Evolutionary conservation across 2,797 vertebrate species (phyloP), one percentile per base, ranked within the genome.

Genomic region (Natrix natrix): DNA sequence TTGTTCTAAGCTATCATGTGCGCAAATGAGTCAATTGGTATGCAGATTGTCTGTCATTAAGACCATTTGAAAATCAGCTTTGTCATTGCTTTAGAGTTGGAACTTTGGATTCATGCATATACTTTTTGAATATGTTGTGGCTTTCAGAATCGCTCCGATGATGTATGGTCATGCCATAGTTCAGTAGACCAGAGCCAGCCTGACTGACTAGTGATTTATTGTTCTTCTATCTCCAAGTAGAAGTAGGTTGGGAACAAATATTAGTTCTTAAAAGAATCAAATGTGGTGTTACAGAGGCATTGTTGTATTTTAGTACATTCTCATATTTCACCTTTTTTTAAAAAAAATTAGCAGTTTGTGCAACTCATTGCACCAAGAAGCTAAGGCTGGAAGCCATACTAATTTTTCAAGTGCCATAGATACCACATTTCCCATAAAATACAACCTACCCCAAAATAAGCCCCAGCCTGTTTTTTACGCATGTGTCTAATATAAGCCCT

Each of bases 11-110:
- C 96, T 60, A 95, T 96, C 90, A 89, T 92, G 90, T 86, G 93
- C 37, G 78, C 96, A 97, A 96, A 97, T 95, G 97, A 97, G 96
- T 93, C 95, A 90, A 97, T 97, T 97, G 97, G 95, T 96, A 98
- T 97, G 97, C 97, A 98, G 98, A 98, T 97, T 97, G 96, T 96
- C 97, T 95, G 90, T 97, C 97, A 97, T 98, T 97, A 97, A 96
- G 95, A 94, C 93, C 91, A 91, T 95, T 96, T 96, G 96, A 97
- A 96, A 98, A 97, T 96, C 97, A 96, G 97, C 96, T 96, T 96
- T 94, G 95, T 97, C 93, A 60, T 28, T 96, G 96, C 93, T 97
- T 97, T 97, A 94, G 95, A 8, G 22, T 5, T 94, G 91, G 95
- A 94, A 94, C 94, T 96, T 92, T 56, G 93, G 94, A 13, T 94